Evolutionary conservation across 2,113 vertebrate genomes (phyloP), one percentile per base, ranked within the genome.

Genomic region (Psittacara wagleri): DNA sequence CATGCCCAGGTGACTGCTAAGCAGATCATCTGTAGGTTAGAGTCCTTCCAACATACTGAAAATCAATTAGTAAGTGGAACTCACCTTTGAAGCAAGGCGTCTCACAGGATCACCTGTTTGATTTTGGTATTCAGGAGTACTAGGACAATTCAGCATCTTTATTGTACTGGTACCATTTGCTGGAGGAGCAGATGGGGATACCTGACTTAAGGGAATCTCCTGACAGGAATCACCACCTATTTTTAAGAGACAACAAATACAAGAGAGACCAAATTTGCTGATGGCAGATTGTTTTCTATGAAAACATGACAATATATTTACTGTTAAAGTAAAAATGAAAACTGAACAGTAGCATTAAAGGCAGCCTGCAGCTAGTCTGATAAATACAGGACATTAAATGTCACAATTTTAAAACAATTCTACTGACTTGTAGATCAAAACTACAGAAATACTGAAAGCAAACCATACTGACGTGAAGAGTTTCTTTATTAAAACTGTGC

Each of bases 51-150:
- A n/a, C 17, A 23, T 16, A 24, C 7, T 16, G 41, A 48, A 19
- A 28, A 37, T 5, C 35, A 11, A 4, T 6, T 1, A 43, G 13
- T 6, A 37, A 41, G 22, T 15, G 84, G 6, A 43, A 28, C 43
- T 93, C 98, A 99, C 99, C 99, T 99, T 99, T 13, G 99, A 97
- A 35, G 99, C 99, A 11, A 99, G 98, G 33, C 97, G 98, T 92
- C 98, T 99, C 87, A 99, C 98, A 4, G 99, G 97, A 84, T 99
- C 98, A 49, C 98, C 98, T 62, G 96, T 85, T 1, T 95, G 96
- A 24, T 94, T 98, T 79, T 97, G 99, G 94, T 96, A 92, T 80
- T 99, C 99, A 4, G 98, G 96, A 91, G 97, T 81, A 48, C 97
- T 97, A 20, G 98, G 94, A 83, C 97, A 98, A 63, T 95, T 89